Evolutionary conservation across 2,888 invertebrate species (phyloP), one percentile per base, ranked within the genome.

Genomic region (Altica lythri): DNA sequence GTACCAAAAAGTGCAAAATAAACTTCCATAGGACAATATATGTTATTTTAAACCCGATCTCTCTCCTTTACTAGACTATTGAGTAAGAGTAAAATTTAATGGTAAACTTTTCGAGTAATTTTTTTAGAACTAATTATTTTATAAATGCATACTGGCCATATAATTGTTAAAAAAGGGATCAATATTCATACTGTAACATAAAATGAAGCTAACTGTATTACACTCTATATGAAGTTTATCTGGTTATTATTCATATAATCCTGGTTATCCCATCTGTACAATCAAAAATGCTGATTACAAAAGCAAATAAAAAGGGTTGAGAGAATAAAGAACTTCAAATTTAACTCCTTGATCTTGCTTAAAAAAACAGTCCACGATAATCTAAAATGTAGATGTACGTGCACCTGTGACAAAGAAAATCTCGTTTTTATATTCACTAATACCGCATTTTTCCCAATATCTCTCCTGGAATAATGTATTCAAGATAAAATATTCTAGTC

Each of bases 401-500:
- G 35, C 46, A 52, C 71, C 70, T 71, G 70, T 66, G 68, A 62
- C 66, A 55, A 60, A 58, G 55, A 57, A 59, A 62, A 63, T 66
- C 57, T 59, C 52, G 48, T 57, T 49, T 62, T 59, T 69, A 69
- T 63, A 66, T 53, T 62, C 64, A 60, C 66, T 68, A 69, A 72
- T 70, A 68, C 68, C 67, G 69, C 67, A 71, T 71, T 70, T 72
- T 70, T 67, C 65, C 65, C 67, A 65, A 64, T 67, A 69, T 68
- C 68, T 51, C 61, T 56, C 50, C 38, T 55, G 50, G 60, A 64
- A 68, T 72, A 72, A 72, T 70, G 67, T 70, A 72, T 72, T 71
- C 72, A 61, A 65, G 69, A 72, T 72, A 72, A 73, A 72, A 72
- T 73, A 73, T 73, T 72, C 73, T 62, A 65, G 70, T 72, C 72